Percentiles rank a stretch among this genome's conserved stretches.
phyloP scores from a whole-genome alignment of 2,113 vertebrate genomes.

The Brachirus orientalis region DNA sequence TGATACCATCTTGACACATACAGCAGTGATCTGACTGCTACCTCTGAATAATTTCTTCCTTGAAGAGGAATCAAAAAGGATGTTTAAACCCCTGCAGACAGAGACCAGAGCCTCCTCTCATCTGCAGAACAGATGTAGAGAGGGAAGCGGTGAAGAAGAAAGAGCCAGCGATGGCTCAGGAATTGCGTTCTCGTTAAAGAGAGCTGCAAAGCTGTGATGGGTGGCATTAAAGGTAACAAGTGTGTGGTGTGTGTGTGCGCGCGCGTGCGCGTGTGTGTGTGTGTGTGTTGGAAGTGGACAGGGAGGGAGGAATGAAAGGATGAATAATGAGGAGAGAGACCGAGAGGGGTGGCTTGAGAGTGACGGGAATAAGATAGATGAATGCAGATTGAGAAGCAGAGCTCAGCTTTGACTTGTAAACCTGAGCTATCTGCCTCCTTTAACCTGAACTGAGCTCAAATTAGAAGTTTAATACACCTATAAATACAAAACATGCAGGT shows the following conservation, averaged over 20 bases:
- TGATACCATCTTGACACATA: slow-evolving; percentile 27
- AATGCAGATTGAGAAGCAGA: slow-evolving; percentile 20
- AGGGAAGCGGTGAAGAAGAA: slow-evolving; percentile 24
- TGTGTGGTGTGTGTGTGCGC: slow-evolving; percentile 11
- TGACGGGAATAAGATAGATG: slow-evolving; percentile 7
- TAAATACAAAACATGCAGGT: neutral
- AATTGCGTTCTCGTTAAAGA: slow-evolving; percentile 40
- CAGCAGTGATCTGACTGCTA: slow-evolving; percentile 14
- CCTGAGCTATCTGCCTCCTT: slow-evolving; percentile 4
- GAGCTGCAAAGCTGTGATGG: slow-evolving; percentile 21
- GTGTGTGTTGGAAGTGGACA: slow-evolving; percentile 13
- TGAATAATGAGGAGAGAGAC: slow-evolving; percentile 26
- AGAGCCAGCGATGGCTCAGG: slow-evolving; percentile 3
- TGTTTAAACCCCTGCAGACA: slow-evolving; percentile 60
- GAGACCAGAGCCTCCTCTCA: slow-evolving; percentile 48
- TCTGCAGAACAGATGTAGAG: slow-evolving; percentile 46
- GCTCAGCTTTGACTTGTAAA: slow-evolving; percentile 38
- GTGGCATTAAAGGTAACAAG: slow-evolving; percentile 41
- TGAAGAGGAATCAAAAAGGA: slow-evolving; percentile 47
- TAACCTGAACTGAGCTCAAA: slow-evolving; percentile 2
- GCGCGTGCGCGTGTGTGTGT: too few relatives aligned
- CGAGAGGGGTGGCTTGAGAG: neutral
- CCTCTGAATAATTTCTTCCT: slow-evolving; percentile 35
- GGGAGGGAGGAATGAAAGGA: neutral
- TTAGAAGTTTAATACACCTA: neutral